Conservation (phyloP, 2,888 invertebrate genomes). For the Dasypolia templi region DNA sequence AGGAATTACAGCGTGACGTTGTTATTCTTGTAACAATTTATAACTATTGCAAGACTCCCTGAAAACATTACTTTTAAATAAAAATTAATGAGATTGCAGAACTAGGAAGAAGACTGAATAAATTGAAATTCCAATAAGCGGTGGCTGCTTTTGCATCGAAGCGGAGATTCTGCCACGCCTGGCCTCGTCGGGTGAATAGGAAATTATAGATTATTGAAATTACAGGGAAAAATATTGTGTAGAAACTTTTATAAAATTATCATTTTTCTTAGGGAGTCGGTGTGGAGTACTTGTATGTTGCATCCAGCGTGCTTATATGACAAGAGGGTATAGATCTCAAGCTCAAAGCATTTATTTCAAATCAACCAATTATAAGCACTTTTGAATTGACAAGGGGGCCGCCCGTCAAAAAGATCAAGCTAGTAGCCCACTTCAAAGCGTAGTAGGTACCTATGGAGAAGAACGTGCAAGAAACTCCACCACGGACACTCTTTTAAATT, state of each 20-base stretch:
- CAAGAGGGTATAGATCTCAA: too few species aligned
- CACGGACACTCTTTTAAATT: too few species aligned
- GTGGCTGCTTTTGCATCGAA: conserved; percentile 33
- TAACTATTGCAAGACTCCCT: not conserved
- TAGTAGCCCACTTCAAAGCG: too few species aligned
- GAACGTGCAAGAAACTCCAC: too few species aligned
- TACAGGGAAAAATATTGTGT: not conserved
- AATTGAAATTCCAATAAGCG: conserved; percentile 37
- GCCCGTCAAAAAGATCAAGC: too few species aligned
- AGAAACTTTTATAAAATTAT: not conserved
- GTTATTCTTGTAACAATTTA: not conserved
- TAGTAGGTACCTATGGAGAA: too few species aligned
- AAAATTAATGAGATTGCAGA: conserved; percentile 31
- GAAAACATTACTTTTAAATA: conserved; percentile 30
- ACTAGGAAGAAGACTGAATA: conserved; percentile 34
- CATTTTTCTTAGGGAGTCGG: not conserved
- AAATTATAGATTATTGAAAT: conserved; percentile 32
- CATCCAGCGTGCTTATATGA: too few species aligned
- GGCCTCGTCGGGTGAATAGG: conserved; percentile 10
- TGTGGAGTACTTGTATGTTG: too few species aligned
- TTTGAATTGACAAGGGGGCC: too few species aligned
- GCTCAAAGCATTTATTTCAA: too few species aligned
- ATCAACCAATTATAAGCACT: too few species aligned
- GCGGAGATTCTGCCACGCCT: conserved; percentile 30
- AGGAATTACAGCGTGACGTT: not conserved